Evolutionary conservation across 2,888 invertebrate species (phyloP).

Genomic region (Hedya salicella): DNA sequence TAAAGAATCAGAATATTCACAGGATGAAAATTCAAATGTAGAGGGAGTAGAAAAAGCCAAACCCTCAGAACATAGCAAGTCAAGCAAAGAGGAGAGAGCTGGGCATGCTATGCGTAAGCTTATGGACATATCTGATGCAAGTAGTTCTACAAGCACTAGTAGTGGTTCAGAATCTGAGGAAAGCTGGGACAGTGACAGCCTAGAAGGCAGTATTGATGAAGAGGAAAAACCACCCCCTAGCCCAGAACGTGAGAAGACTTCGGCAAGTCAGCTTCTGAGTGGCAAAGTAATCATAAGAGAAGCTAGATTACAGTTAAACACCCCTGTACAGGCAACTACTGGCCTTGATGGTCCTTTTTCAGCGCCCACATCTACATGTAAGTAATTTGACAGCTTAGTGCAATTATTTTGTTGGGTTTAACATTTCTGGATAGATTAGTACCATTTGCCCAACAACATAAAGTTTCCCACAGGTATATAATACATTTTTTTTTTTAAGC

Average conservation of each 20-base stretch:
- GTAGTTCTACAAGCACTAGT: slow-evolving; percentile 76
- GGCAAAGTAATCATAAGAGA: slow-evolving; percentile 89
- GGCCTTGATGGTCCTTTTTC: slow-evolving; percentile 89
- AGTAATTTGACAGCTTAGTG: slow-evolving; percentile 52
- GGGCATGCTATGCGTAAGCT: slow-evolving; percentile 80
- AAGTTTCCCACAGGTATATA: too few species aligned
- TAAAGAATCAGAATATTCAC: slow-evolving; percentile 70
- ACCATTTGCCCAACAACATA: too few species aligned
- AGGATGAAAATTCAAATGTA: slow-evolving; percentile 75
- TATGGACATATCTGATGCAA: slow-evolving; percentile 81
- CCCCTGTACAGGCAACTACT: slow-evolving; percentile 68
- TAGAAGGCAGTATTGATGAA: slow-evolving; percentile 71
- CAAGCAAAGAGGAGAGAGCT: slow-evolving; percentile 70
- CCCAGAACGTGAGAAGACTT: slow-evolving; percentile 76
- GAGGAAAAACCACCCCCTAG: slow-evolving; percentile 74
- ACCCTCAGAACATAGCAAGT: slow-evolving; percentile 55
- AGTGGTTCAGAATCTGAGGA: slow-evolving; percentile 79
- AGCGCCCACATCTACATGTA: slow-evolving; percentile 71
- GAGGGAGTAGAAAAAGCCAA: slow-evolving; percentile 70
- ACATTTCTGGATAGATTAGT: too few species aligned
- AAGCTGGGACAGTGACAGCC: slow-evolving; percentile 78
- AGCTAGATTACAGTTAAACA: slow-evolving; percentile 87
- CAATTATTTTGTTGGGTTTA: neutral
- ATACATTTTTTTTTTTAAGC: too few species aligned
- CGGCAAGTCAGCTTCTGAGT: slow-evolving; percentile 81